Base-by-base conservation (phyloP, 2,888 invertebrate species). In the Bombylius major region DNA sequence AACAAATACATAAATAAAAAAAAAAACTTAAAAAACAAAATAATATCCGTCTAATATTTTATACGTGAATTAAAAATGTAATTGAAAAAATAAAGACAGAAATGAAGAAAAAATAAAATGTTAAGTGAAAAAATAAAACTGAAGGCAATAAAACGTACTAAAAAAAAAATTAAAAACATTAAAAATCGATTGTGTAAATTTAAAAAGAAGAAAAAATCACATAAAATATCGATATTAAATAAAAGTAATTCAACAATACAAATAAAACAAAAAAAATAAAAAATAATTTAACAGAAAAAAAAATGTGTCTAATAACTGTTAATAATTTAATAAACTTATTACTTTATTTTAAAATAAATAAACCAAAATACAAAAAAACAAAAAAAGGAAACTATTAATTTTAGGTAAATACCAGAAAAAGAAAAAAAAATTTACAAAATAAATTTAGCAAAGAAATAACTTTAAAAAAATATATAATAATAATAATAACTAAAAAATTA, bases 11-110 rank as follows among this genome's bases (percentile, higher is more conserved):
- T 54, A 51, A 50, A 51, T 36, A 34, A 45, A 42, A 49, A n/a
- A n/a, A n/a, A 8, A 9, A 6, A 36, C 9, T 36, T 9, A 36
- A 36, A 36, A 36, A 36, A 36, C 36, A 36, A 36, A 36, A 36
- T 36, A 36, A 36, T 36, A 36, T 36, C 36, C 36, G 7, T 36
- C 6, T 36, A 36, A 36, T 36, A 36, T 36, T 36, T 6, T 9
- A 9, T 36, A 36, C 36, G 9, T 6, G 36, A 36, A 8, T 8
- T 36, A 36, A 23, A 23, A 23, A 12, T 55, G 54, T 45, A 56
- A 54, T 54, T 56, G 56, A 56, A 49, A 49, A 54, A 52, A 54
- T 47, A 50, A 49, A 48, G 23, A 58, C 23, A 23, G 23, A 23
- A 23, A 23, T 3, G 3, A 23, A 23, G 23, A 1, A 23, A n/a